Evolutionary conservation across 1,140 invertebrate species (phyloP).

Genomic region (Drosophila lacteicornis): DNA sequence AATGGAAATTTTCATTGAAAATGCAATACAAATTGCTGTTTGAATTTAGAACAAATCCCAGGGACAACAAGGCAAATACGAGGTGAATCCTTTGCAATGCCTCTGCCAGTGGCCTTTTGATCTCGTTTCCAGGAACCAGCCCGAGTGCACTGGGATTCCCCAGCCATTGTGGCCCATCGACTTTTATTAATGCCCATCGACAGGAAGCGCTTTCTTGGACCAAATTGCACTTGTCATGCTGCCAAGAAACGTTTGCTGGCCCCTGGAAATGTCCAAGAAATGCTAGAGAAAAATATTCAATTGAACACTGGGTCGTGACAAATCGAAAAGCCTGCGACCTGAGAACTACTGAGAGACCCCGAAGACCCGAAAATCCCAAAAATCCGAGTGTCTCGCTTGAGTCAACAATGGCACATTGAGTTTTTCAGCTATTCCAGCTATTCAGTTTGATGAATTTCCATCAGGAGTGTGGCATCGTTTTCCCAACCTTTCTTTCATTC

Average conservation of each 20-base stretch:
- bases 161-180: constrained; percentile 34
- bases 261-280: constrained; percentile 4
- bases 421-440: neutral
- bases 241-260: constrained; percentile 15
- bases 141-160: neutral
- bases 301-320: constrained; percentile 35
- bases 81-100: constrained; percentile 2
- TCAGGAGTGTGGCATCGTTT: neutral
- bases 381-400: constrained; percentile 9
- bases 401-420: constrained; percentile 10
- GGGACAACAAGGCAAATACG: constrained; percentile 13
- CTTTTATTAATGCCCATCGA: constrained; percentile 53
- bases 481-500: neutral
- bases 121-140: constrained; percentile 20
- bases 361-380: constrained; percentile 11
- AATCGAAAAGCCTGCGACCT: constrained; percentile 21
- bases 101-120: constrained; percentile 8
- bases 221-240: constrained; percentile 77
- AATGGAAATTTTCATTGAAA: constrained; percentile 14
- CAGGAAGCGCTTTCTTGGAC: constrained; percentile 72
- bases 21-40: constrained; percentile 29
- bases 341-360: constrained; percentile 9
- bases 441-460: neutral
- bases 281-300: constrained; percentile 13
- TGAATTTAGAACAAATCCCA: constrained; percentile 23